Percentiles rank a stretch among this genome's conserved stretches.
Evolutionary conservation across 2,797 vertebrate species (phyloP).

Genomic region (Diplodus puntazzo): DNA sequence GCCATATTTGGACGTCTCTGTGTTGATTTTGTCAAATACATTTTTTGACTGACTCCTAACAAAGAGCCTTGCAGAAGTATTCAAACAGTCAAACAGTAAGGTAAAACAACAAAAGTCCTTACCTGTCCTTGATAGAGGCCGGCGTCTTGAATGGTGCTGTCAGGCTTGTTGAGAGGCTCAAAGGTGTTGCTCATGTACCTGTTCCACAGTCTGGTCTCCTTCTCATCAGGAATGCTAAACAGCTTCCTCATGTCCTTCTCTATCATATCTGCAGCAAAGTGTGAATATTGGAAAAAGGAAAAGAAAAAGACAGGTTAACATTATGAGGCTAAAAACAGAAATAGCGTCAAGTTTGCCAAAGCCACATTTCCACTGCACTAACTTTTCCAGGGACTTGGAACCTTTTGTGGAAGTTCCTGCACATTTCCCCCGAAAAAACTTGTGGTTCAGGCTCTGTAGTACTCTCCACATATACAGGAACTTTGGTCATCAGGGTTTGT

Average conservation of each 20-base stretch:
- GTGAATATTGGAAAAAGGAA: neutral
- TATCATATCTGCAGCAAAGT: constrained; percentile 88
- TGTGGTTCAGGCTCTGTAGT: no score
- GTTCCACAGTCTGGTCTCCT: constrained; percentile 98
- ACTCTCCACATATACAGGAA: no score
- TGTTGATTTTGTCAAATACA: constrained; percentile 4
- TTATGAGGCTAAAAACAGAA: neutral
- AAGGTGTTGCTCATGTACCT: constrained; percentile 99
- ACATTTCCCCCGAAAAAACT: no score
- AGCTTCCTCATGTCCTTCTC: constrained; percentile 98
- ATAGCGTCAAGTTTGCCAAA: no score
- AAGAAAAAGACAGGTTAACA: neutral
- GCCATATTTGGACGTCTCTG: neutral
- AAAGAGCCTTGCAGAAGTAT: neutral
- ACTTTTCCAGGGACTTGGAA: no score
- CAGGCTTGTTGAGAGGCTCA: constrained; percentile 97
- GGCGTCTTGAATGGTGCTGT: constrained; percentile 98
- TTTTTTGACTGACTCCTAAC: neutral
- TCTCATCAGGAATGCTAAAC: constrained; percentile 97
- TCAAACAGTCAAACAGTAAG: neutral
- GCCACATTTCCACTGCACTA: no score
- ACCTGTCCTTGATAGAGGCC: constrained; percentile 99
- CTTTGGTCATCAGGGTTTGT: no score
- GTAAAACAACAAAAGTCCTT: constrained; percentile 39
- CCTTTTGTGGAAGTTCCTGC: no score